A percentile compares a stretch with the other conserved stretches of the same genome.
phyloP scores from a whole-genome alignment of 2,113 vertebrate genomes.

The Ploceus nigricollis region DNA sequence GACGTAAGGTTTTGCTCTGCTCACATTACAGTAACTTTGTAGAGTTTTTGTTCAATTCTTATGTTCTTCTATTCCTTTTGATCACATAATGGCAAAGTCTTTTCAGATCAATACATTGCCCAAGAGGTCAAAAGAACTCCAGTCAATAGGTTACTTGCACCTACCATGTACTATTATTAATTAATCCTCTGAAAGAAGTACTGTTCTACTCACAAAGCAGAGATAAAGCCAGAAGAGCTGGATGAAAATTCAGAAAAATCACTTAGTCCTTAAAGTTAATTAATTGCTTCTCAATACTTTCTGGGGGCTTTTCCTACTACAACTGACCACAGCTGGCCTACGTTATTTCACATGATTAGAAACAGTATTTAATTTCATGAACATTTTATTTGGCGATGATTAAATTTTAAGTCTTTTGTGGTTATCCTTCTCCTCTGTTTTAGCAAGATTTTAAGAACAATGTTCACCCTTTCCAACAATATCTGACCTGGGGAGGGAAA shows the following conservation, averaged over 20 bases:
- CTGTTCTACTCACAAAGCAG: background rate
- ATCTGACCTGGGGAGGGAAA: background rate
- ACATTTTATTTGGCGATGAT: slow-evolving; percentile 15
- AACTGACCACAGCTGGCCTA: background rate
- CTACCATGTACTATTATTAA: background rate
- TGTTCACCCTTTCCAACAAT: background rate
- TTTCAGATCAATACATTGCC: background rate
- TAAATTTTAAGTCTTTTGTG: background rate
- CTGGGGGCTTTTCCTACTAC: background rate
- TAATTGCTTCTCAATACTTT: slow-evolving; percentile 43
- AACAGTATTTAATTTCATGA: slow-evolving; percentile 43
- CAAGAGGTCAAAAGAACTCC: background rate
- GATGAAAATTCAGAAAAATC: slow-evolving; percentile 48
- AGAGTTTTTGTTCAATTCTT: background rate
- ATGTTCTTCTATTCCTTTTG: background rate
- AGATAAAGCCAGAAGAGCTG: slow-evolving; percentile 19
- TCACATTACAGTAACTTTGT: background rate
- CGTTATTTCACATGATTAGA: slow-evolving; percentile 26
- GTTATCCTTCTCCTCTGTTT: background rate
- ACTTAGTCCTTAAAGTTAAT: slow-evolving; percentile 58
- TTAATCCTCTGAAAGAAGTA: background rate
- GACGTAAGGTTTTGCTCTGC: background rate
- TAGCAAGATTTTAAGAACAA: background rate
- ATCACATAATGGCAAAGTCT: background rate
- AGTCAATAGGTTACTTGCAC: background rate